phyloP scores from a whole-genome alignment of 2,888 invertebrate genomes.

The Dastarcus helophoroides region DNA sequence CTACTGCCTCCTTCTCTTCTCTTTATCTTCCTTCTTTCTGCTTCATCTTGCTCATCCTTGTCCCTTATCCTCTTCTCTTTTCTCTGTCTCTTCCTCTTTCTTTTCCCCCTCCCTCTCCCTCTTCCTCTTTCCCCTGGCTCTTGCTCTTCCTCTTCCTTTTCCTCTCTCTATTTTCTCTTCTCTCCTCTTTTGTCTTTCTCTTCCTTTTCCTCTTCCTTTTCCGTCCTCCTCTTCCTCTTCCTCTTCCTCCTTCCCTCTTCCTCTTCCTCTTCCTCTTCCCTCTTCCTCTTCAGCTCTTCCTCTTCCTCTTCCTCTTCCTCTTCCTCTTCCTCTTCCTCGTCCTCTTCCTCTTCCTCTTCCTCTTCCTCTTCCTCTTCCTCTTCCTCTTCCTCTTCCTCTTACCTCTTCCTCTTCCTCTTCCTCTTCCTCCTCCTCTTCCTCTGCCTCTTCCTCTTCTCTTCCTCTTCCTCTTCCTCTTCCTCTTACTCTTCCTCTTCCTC shows the following conservation, averaged over 20 bases:
- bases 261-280: neutral
- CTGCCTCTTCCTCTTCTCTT: neutral
- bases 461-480: neutral
- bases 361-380: constrained; percentile 1
- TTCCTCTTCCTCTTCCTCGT: constrained; percentile 1
- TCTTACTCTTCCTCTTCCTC: no score
- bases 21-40: no score
- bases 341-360: constrained; percentile 2
- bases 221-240: no score
- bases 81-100: no score
- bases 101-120: neutral
- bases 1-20: neutral
- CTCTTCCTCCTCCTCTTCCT: no score
- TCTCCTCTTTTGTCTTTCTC: neutral
- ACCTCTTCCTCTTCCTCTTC: no score
- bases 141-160: constrained; percentile 1
- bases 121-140: no score
- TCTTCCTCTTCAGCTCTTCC: no score
- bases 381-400: constrained; percentile 1
- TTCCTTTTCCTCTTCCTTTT: neutral
- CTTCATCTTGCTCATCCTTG: neutral
- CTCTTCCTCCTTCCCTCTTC: neutral
- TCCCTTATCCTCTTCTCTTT: neutral
- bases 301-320: constrained; percentile 1
- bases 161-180: no score